Evolutionary conservation across 2,888 invertebrate genomes (phyloP), one percentile per base, ranked within the genome.

Genomic region (Aethes cnicana): DNA sequence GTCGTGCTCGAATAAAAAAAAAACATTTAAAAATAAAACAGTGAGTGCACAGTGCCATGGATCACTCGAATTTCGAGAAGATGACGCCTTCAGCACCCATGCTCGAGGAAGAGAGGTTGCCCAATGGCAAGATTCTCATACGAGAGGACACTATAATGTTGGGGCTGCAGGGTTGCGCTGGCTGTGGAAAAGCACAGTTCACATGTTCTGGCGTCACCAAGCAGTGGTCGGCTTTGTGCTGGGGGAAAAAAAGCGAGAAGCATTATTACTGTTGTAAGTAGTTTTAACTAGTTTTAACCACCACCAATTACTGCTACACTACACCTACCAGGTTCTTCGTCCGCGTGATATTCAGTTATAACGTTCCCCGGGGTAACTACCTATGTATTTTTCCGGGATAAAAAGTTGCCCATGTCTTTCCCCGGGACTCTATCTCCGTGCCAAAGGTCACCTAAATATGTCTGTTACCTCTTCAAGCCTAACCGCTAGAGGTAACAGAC

Each of bases 211-310:
- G 81, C 2, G 80, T 83, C 0, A 78, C 81, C 44, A 77, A 72
- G 2, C 78, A 84, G 56, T 88, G 86, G 85, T 81, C 85, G 0
- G 81, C 77, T 9, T 53, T 89, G 1, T 89, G 89, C 53, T 89
- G 89, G 89, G 89, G 89, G 0, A 64, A 76, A 41, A 74, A 81
- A 17, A 72, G 82, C 0, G 84, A 81, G 16, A 81, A 77, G 57
- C 83, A 80, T 58, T 84, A 87, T 59, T 87, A 87, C 54, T 77
- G 75, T 16, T 64, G 89, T 89, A 58, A 86, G 87, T 86, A 66
- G 6, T 0, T n/a, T n/a, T n/a, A n/a, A n/a, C n/a, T n/a, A n/a
- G n/a, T 16, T 9, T 4, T n/a, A 14, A 3, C 0, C 6, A 9
- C 1, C 6, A n/a, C 18, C n/a, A 8, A 17, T 28, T 28, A 12